Evolutionary conservation across 2,113 vertebrate species (phyloP).

Genomic region (Otocyon megalotis): DNA sequence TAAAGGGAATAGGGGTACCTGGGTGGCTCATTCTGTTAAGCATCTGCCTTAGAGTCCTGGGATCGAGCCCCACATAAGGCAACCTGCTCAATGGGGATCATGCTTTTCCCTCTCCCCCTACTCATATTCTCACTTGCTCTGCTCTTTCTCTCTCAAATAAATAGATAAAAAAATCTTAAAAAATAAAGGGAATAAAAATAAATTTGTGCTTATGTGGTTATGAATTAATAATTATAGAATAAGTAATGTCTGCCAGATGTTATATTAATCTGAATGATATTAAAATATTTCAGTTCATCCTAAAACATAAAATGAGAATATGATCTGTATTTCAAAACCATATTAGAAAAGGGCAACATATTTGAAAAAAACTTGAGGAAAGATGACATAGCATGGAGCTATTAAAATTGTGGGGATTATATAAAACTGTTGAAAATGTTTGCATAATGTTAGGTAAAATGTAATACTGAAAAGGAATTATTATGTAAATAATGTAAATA

Average conservation of each 20-base stretch:
- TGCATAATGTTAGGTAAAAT: neutral
- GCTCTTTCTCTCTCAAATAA: too few species aligned
- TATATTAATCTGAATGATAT: neutral
- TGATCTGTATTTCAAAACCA: neutral
- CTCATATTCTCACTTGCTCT: too few species aligned
- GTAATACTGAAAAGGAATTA: slow-evolving; percentile 2
- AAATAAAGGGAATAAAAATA: neutral
- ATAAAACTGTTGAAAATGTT: neutral
- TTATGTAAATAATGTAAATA: neutral
- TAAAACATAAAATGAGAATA: neutral
- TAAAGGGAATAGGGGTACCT: neutral
- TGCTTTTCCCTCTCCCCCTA: too few species aligned
- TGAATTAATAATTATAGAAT: slow-evolving; percentile 1
- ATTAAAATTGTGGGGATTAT: neutral
- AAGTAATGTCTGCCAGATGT: neutral
- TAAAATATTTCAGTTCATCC: neutral
- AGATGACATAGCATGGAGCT: neutral
- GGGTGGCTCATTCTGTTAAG: too few species aligned
- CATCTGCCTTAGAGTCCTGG: too few species aligned
- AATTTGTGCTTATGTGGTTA: neutral
- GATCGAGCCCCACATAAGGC: too few species aligned
- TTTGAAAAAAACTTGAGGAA: slow-evolving; percentile 6
- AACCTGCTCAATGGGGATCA: too few species aligned
- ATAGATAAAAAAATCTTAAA: neutral
- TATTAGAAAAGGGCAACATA: neutral